Percentiles rank a stretch among this genome's conserved stretches.
phyloP scores from a whole-genome alignment of 2,888 invertebrate genomes.

The Ornithoptera priamus region DNA sequence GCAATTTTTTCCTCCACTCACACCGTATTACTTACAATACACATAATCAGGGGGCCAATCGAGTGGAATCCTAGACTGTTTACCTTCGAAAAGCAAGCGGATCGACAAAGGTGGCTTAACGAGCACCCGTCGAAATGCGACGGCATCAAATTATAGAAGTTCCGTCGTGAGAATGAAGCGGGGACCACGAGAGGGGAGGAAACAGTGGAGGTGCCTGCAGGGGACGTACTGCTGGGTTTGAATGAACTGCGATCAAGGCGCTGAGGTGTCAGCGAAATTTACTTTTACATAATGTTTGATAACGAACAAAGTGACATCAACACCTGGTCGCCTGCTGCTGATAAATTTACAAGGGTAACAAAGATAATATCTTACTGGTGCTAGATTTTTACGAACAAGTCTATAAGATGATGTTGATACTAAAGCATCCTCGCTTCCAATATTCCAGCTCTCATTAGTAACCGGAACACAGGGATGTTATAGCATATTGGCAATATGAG shows the following conservation, averaged over 20 bases:
- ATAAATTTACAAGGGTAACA: no score
- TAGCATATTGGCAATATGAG: no score
- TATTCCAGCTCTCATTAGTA: no score
- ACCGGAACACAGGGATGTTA: no score
- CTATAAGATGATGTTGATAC: no score
- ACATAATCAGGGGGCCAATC: slow-evolving; percentile 57
- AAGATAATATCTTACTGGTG: no score
- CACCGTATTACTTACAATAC: slow-evolving; percentile 56
- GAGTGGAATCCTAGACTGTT: slow-evolving; percentile 51
- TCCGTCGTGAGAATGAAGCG: slow-evolving; percentile 34
- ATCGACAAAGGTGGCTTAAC: slow-evolving; percentile 62
- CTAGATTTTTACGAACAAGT: no score
- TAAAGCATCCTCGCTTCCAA: no score
- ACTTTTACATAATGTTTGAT: not conserved
- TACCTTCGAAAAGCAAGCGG: slow-evolving; percentile 49
- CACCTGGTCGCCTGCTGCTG: no score
- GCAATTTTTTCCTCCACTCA: slow-evolving; percentile 12
- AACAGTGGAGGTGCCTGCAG: not conserved
- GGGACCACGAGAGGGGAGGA: slow-evolving; percentile 11
- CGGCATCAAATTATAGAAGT: slow-evolving; percentile 42
- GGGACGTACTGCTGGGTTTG: not conserved
- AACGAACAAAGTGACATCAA: no score
- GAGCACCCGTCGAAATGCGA: slow-evolving; percentile 47
- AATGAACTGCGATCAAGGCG: slow-evolving; percentile 15
- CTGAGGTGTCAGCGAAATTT: not conserved